Base-by-base conservation (phyloP, 2,888 invertebrate species). In the Nipponacmea schrenckii region DNA sequence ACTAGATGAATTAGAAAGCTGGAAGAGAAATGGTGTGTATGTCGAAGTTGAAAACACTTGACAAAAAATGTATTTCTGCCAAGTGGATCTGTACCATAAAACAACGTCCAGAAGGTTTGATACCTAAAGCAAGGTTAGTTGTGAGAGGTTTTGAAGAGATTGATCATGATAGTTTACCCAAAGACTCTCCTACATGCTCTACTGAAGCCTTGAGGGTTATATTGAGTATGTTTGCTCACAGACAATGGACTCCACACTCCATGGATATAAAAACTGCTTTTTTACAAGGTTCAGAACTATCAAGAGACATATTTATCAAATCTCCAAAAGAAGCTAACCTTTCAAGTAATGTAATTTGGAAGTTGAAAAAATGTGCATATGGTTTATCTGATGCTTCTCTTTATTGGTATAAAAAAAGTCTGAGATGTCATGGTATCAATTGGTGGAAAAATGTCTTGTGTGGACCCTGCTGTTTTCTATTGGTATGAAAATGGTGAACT, bases 91-190 rank as follows among this genome's bases (percentile, higher is more conserved):
- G 45, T 17, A 72, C 72, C 48, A 20, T 65, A 15, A 65, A 65
- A 12, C 45, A 69, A 48, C 31, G 26, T n/a, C 26, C 48, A 17
- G 45, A 45, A 20, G 69, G 62, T n/a, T 45, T 65, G 1, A 62
- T 44, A 24, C 56, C 65, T 2, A 68, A 72, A 56, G 69, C 72
- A 14, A 39, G 72, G 27, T 44, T 69, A 50, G 72, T 69, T n/a
- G 72, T 62, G 3, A 64, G 72, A 56, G 69, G 69, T 15, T 72
- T 72, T 69, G 70, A 70, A 70, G 70, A 67, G 44, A 48, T 3
- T 5, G n/a, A 26, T 20, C n/a, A 46, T 39, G 62, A 70, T 27
- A 26, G 50, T 15, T 50, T 69, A 27, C 62, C 46, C 8, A 72
- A 67, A 70, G 71, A 71, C 62, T 71, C 67, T 1, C 71, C 71